Evolutionary conservation across 1,140 invertebrate species (phyloP).

Genomic region (Notospermus geniculatus): DNA sequence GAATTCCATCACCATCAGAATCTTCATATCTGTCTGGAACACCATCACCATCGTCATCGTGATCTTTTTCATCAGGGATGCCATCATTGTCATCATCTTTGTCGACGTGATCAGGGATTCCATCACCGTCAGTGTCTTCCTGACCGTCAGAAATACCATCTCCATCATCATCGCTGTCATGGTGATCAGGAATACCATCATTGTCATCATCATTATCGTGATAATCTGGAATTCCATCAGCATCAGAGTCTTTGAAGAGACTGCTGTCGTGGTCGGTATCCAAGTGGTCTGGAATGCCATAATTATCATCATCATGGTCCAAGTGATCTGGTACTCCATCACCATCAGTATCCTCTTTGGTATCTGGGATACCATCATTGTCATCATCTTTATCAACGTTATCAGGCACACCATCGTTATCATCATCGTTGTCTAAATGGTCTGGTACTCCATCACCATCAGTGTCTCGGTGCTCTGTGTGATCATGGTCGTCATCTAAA

Average conservation of each 20-base stretch:
- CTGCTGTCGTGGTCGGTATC: slow-evolving; percentile 20
- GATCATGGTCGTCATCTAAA: slow-evolving; percentile 27
- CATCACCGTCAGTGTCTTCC: slow-evolving; percentile 30
- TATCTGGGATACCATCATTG: slow-evolving; percentile 27
- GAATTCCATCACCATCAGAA: slow-evolving; percentile 40
- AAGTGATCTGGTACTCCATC: slow-evolving; percentile 24
- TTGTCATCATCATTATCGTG: slow-evolving; percentile 19
- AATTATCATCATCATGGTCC: slow-evolving; percentile 26
- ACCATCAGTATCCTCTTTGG: slow-evolving; percentile 23
- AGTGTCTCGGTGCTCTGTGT: slow-evolving; percentile 16
- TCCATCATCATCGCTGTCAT: slow-evolving; percentile 22
- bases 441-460: slow-evolving; percentile 33
- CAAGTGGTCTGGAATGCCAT: slow-evolving; percentile 27
- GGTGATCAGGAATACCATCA: slow-evolving; percentile 21
- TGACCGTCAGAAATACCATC: slow-evolving; percentile 28
- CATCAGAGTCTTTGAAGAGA: slow-evolving; percentile 18
- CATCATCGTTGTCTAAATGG: slow-evolving; percentile 28
- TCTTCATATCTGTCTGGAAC: slow-evolving; percentile 36
- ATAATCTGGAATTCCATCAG: slow-evolving; percentile 24
- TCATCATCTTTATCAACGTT: slow-evolving; percentile 23
- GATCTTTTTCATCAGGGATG: slow-evolving; percentile 34
- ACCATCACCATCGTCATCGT: slow-evolving; percentile 26
- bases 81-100: slow-evolving; percentile 40
- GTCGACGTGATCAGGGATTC: slow-evolving; percentile 37
- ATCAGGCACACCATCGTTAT: slow-evolving; percentile 24